Percentiles rank a stretch among this genome's conserved stretches.
Evolutionary conservation across 2,797 vertebrate genomes (phyloP).

Genomic region (Hemitrygon akajei): DNA sequence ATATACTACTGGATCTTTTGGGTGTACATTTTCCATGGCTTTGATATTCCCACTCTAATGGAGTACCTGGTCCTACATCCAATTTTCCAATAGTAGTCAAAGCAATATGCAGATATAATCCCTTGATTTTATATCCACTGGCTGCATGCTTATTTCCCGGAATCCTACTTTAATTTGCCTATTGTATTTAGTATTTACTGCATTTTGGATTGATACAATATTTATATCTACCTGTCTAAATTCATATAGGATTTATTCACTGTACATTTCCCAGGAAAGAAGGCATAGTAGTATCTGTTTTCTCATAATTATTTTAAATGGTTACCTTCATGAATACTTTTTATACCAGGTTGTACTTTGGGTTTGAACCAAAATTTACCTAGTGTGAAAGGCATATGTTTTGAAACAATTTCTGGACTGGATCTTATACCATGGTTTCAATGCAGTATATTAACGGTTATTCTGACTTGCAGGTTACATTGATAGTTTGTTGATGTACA

Average conservation of each 20-base stretch:
- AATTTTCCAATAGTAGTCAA: background rate
- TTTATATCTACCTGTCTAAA: too few species aligned
- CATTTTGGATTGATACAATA: too few species aligned
- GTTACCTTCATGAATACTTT: background rate
- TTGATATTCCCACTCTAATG: background rate
- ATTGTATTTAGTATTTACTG: background rate
- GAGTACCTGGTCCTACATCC: too few species aligned
- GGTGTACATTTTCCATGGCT: background rate
- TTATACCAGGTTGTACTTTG: background rate
- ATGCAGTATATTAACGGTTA: background rate
- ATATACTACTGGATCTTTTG: background rate
- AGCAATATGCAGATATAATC: background rate
- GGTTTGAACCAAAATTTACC: background rate
- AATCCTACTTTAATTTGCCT: background rate
- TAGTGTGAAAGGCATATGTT: background rate
- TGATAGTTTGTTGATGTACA: background rate
- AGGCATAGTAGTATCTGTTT: background rate
- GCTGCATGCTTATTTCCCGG: background rate
- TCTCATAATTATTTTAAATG: conserved; percentile 5
- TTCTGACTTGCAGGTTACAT: background rate
- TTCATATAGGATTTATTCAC: too few species aligned
- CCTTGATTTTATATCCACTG: background rate
- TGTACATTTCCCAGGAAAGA: background rate
- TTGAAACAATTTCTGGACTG: background rate
- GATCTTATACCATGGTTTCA: background rate